Evolutionary conservation across 2,888 invertebrate genomes (phyloP).

Genomic region (Tryphoninae sp.): DNA sequence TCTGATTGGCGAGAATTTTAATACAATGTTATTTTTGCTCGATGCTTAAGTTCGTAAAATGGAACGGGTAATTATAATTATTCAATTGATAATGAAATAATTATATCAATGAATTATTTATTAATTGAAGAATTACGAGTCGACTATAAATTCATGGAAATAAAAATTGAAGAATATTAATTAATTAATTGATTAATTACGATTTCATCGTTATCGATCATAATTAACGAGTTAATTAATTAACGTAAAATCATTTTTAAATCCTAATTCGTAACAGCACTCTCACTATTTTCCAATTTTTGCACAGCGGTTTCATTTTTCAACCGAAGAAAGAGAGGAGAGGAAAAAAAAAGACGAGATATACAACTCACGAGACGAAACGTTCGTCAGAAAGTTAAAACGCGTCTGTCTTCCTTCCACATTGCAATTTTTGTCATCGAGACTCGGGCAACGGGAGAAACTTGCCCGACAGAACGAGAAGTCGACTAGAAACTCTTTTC

Average conservation of each 20-base stretch:
- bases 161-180: too few relatives aligned
- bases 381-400: neutral
- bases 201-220: too few relatives aligned
- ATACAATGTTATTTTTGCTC: conserved; percentile 17
- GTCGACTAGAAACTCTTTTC: conserved; percentile 17
- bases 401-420: neutral
- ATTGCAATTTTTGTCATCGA: conserved; percentile 1
- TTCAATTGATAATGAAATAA: neutral
- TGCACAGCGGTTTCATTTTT: neutral
- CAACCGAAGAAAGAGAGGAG: neutral
- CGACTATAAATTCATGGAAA: too few relatives aligned
- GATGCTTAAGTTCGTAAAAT: neutral
- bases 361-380: neutral
- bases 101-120: neutral
- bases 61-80: conserved; percentile 4
- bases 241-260: too few relatives aligned
- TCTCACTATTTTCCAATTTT: neutral
- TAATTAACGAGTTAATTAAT: too few relatives aligned
- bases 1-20: conserved; percentile 12
- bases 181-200: too few relatives aligned
- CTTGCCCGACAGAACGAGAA: conserved; percentile 30
- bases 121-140: too few relatives aligned
- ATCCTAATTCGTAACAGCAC: neutral
- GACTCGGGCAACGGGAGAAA: conserved; percentile 35
- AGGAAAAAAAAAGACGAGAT: neutral